These are phyloP conservation scores for Antheraea mylitta DNA, from an alignment of 1,140 invertebrate species.

Conservation along the genomic window DNA sequence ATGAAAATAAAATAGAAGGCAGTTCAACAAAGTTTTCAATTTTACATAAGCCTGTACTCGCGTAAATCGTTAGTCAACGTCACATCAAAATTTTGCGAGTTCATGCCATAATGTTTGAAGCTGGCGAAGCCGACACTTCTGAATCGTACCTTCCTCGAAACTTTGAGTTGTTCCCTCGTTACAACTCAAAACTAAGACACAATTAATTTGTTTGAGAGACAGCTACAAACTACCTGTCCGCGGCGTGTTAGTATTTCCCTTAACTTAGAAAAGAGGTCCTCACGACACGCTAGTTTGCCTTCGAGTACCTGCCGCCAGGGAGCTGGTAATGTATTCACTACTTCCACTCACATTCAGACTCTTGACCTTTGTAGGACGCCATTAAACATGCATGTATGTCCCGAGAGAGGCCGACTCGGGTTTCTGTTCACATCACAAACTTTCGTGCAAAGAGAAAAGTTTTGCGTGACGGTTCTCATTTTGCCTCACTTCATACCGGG, in stretches of 20 bases:
- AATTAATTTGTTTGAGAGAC: conserved; percentile 73
- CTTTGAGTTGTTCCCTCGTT: conserved; percentile 54
- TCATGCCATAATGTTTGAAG: conserved; percentile 39
- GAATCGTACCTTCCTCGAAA: conserved; percentile 54
- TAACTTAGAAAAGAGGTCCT: conserved; percentile 57
- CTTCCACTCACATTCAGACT: conserved; percentile 53
- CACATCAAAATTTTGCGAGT: conserved; percentile 38
- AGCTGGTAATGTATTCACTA: conserved; percentile 68
- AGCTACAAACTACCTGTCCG: conserved; percentile 66
- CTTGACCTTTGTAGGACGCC: conserved; percentile 70
- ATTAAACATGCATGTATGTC: conserved; percentile 71
- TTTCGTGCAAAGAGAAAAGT: conserved; percentile 67
- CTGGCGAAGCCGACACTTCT: conserved; percentile 35
- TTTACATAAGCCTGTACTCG: conserved; percentile 17
- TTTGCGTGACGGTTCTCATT: conserved; percentile 57
- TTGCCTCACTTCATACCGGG: conserved; percentile 47
- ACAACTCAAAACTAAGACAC: conserved; percentile 58
- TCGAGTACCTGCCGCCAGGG: conserved; percentile 42
- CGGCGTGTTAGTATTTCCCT: conserved; percentile 44
- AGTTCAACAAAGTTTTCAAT: conserved; percentile 31
- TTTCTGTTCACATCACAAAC: conserved; percentile 59
- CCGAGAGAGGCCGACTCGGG: conserved; percentile 47
- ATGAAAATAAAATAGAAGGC: background rate
- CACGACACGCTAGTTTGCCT: conserved; percentile 38
- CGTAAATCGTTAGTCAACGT: conserved; percentile 30